These are phyloP conservation scores for Ibycter americanus DNA, from an alignment of 2,797 vertebrate species.

Conservation along the genomic window DNA sequence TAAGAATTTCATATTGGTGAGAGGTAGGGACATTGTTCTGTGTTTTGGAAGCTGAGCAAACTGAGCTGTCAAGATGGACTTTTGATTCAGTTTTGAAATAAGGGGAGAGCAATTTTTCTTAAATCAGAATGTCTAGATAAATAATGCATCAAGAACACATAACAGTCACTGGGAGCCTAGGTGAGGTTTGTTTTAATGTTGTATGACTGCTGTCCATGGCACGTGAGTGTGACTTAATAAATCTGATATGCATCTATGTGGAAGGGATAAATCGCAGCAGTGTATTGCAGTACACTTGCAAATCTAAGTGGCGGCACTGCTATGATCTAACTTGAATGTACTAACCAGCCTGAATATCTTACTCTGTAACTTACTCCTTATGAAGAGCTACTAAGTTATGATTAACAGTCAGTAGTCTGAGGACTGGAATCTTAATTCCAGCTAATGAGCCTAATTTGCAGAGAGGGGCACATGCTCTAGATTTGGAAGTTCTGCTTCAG, in stretches of 20 bases:
- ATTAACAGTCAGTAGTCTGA: neutral
- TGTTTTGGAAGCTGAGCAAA: neutral
- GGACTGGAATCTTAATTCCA: neutral
- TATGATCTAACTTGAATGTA: neutral
- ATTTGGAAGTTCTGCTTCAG: neutral
- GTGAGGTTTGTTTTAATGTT: neutral
- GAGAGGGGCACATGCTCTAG: neutral
- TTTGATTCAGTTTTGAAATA: neutral
- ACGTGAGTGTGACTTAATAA: neutral
- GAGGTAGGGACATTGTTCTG: neutral
- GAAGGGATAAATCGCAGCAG: neutral
- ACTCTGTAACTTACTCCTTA: neutral
- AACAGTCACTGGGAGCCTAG: neutral
- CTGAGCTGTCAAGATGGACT: neutral
- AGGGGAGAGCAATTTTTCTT: neutral
- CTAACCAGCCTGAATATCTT: neutral
- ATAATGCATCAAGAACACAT: neutral
- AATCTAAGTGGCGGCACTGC: neutral
- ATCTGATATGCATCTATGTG: neutral
- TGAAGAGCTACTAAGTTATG: neutral
- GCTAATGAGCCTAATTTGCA: neutral
- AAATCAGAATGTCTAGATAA: neutral
- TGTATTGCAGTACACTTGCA: neutral
- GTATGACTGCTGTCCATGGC: neutral
- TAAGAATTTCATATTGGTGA: neutral